Evolutionary conservation across 2,797 vertebrate genomes (phyloP), one percentile per base, ranked within the genome.

Genomic region (Pteropus rufus): DNA sequence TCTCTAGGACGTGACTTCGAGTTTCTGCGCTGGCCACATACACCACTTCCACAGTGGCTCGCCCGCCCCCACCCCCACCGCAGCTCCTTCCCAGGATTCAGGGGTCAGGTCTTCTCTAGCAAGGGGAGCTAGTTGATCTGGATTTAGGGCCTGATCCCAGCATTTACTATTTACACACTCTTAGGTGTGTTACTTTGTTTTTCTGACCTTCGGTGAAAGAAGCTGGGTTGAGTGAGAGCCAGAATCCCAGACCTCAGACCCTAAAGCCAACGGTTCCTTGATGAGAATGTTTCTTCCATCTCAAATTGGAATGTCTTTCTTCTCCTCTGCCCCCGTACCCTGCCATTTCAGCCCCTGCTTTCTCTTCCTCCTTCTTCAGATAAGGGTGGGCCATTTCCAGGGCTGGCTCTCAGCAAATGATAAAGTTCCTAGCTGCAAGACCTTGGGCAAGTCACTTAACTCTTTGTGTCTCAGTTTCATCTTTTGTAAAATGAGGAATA

Each of bases 11-110:
- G 0, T 39, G 73, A 15, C 44, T 44, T 77, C 58, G 10, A 29
- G 56, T 16, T 39, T 93, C 16, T 24, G 16, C 34, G 82, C 19
- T 1, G 9, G 49, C 2, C 49, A 29, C 56, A 52, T 2, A 52
- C 1, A 24, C 44, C 7, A 1, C 44, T 65, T 81, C 56, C 46
- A 26, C 60, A 3, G 21, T 3, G 52, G 39, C 10, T 49, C 34
- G 26, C 14, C 0, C 0, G 2, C 11, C 31, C 18, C 4, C 2
- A 0, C 34, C 9, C 15, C 15, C 49, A 49, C 49, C 15, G 4
- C 15, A 49, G 49, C 49, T n/a, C 36, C 12, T 52, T 26, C 52
- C 23, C 12, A 31, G 67, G 46, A 29, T 41, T n/a, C 31, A 8
- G 24, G 46, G 7, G 29, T 84, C 72, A 67, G 23, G 31, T 67